A percentile compares a stretch with the other conserved stretches of the same genome.
Evolutionary conservation across 2,797 vertebrate species (phyloP).

Genomic region (Micropoecilia bifurca): DNA sequence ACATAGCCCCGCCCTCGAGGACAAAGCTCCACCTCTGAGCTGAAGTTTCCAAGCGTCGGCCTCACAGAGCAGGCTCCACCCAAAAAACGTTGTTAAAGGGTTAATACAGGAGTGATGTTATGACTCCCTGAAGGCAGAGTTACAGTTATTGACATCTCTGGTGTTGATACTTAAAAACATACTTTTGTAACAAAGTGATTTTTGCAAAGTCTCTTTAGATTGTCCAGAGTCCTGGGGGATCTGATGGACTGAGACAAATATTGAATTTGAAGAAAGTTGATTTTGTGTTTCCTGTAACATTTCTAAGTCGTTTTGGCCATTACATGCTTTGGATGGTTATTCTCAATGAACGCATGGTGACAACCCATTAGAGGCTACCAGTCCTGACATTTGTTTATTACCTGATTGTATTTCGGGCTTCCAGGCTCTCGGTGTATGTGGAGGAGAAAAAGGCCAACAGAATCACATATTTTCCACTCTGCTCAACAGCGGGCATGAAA

Average conservation of each 20-base stretch:
- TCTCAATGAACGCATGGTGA: background rate
- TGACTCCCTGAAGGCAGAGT: too few species aligned
- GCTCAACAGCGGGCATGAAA: background rate
- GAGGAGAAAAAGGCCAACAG: background rate
- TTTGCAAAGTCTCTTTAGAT: background rate
- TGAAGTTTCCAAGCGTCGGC: too few species aligned
- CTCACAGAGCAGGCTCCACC: too few species aligned
- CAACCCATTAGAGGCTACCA: background rate
- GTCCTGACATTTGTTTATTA: background rate
- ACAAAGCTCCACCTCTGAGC: too few species aligned
- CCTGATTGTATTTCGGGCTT: background rate
- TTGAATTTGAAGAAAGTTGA: background rate
- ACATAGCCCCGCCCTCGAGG: too few species aligned
- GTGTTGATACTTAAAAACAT: background rate
- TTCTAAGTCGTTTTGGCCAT: background rate
- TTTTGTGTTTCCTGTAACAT: background rate
- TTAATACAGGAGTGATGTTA: too few species aligned
- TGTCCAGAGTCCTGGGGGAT: background rate
- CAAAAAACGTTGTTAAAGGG: too few species aligned
- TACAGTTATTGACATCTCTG: background rate
- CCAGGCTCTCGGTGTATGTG: background rate
- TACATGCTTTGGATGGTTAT: background rate
- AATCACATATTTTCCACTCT: background rate
- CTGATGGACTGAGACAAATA: background rate
- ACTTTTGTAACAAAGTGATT: background rate